Evolutionary conservation across 2,113 vertebrate genomes (phyloP).

Genomic region (Pelvicachromis taeniatus): DNA sequence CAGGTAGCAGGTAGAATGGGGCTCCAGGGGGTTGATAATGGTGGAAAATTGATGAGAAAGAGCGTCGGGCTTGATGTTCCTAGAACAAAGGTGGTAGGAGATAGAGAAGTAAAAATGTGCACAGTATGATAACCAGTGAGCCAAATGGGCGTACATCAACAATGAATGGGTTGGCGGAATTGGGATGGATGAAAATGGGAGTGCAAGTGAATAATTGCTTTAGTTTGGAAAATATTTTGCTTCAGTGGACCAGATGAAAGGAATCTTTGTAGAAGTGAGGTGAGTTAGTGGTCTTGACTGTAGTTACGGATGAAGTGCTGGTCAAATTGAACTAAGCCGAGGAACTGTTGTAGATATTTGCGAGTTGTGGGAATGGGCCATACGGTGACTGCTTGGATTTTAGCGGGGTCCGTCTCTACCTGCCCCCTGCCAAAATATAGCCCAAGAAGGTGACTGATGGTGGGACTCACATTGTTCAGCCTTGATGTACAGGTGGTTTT

Average conservation of each 20-base stretch:
- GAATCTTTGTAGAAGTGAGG: neutral
- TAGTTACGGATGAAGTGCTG: no score
- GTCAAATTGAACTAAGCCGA: neutral
- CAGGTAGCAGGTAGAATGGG: no score
- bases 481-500: neutral
- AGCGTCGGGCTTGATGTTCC: no score
- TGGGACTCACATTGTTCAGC: neutral
- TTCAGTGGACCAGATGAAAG: neutral
- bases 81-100: no score
- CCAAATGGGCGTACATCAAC: no score
- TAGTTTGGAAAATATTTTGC: neutral
- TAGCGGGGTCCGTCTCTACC: accelerated
- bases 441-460: neutral
- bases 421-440: neutral
- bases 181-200: neutral
- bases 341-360: neutral
- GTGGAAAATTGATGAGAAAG: no score
- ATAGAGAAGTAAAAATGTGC: no score
- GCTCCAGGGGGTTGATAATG: no score
- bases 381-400: neutral
- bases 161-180: no score
- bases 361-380: accelerated
- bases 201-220: neutral
- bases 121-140: no score
- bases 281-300: neutral